Conservation (phyloP, 2,113 vertebrate species). For the Cairina moschata region DNA sequence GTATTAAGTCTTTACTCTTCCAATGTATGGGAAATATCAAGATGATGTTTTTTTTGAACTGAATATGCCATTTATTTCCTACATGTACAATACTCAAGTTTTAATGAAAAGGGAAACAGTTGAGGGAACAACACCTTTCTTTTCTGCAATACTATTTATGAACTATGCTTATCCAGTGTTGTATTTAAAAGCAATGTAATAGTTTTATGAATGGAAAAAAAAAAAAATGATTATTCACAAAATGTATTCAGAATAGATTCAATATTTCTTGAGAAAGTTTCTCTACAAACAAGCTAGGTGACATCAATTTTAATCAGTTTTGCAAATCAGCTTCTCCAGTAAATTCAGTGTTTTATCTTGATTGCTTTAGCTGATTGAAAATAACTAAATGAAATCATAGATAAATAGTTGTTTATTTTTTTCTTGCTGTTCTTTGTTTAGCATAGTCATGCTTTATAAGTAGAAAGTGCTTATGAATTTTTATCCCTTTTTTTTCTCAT, state of each 20-base stretch:
- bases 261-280: background rate
- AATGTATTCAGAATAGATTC: background rate
- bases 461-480: background rate
- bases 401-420: background rate
- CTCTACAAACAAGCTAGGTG: background rate
- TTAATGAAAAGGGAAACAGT: background rate
- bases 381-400: background rate
- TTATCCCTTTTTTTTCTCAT: background rate
- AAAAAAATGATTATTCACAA: background rate
- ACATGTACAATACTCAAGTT: background rate
- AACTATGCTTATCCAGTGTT: background rate
- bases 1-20: background rate
- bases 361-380: conserved; percentile 6
- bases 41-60: background rate
- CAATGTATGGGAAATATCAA: background rate
- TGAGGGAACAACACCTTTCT: background rate
- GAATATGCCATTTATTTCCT: background rate
- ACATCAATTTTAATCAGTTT: background rate
- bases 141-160: background rate
- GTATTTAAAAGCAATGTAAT: background rate
- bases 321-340: background rate
- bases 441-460: background rate
- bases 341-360: background rate
- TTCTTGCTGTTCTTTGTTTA: background rate
- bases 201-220: background rate